Percentiles rank a stretch among this genome's conserved stretches.
phyloP scores from a whole-genome alignment of 2,797 vertebrate genomes.

The Micromesistius poutassou region DNA sequence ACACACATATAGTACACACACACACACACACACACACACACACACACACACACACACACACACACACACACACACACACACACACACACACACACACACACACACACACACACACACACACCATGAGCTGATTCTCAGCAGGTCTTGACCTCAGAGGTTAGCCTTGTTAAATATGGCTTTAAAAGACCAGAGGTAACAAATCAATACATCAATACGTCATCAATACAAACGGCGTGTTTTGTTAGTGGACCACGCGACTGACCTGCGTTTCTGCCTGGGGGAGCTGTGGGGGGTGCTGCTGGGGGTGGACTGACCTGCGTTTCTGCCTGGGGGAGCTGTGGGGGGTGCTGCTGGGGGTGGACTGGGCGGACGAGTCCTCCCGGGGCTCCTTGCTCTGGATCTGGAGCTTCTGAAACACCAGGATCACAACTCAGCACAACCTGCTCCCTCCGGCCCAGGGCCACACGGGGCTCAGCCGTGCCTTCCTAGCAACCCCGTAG shows the following conservation, averaged over 20 bases:
- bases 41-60: too few relatives aligned
- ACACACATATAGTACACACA: slow-evolving; percentile 5
- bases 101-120: too few relatives aligned
- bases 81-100: too few relatives aligned
- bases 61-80: too few relatives aligned
- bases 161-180: neutral
- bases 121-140: too few relatives aligned
- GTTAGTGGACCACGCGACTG: too few relatives aligned
- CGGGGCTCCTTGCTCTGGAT: slow-evolving; percentile 67
- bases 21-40: neutral
- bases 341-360: slow-evolving; percentile 73
- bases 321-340: slow-evolving; percentile 72
- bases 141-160: too few relatives aligned
- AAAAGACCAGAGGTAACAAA: neutral
- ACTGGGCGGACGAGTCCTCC: slow-evolving; percentile 69
- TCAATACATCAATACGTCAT: too few relatives aligned
- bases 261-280: slow-evolving; percentile 72
- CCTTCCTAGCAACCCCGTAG: neutral
- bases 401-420: slow-evolving; percentile 69
- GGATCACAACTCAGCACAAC: neutral
- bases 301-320: slow-evolving; percentile 74
- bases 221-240: too few relatives aligned
- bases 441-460: neutral
- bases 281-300: slow-evolving; percentile 74
- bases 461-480: too few relatives aligned